Evolutionary conservation across 2,113 vertebrate species (phyloP).

Genomic region (Rhinopomastus cyanomelas): DNA sequence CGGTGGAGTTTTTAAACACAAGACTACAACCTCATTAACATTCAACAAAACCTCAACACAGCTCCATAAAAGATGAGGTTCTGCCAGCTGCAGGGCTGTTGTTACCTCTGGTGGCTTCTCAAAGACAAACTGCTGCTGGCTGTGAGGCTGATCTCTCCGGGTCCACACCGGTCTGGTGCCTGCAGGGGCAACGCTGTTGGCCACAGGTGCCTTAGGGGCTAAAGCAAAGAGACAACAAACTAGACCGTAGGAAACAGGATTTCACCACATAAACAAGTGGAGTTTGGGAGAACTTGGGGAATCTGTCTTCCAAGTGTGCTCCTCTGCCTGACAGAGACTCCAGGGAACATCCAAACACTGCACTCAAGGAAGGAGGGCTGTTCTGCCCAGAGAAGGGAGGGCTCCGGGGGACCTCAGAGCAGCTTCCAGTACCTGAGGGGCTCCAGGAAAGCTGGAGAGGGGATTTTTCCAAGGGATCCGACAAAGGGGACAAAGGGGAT

Average conservation of each 20-base stretch:
- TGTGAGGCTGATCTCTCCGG: constrained; percentile 44
- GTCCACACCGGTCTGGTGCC: constrained; percentile 60
- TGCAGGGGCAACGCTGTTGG: neutral
- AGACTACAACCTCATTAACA: neutral
- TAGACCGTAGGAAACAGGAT: neutral
- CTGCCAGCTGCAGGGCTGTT: neutral
- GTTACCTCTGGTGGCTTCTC: constrained; percentile 75
- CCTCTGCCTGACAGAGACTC: no score
- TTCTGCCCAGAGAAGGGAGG: no score
- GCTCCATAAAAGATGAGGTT: neutral
- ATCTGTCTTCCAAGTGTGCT: no score
- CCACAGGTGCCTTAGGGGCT: constrained; percentile 32
- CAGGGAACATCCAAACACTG: no score
- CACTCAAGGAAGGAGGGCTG: no score
- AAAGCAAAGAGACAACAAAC: neutral
- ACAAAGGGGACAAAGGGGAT: no score
- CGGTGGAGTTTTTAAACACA: neutral
- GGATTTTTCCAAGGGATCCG: no score
- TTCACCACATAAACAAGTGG: neutral
- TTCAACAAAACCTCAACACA: no score
- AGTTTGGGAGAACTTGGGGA: no score
- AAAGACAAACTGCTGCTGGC: constrained; percentile 80
- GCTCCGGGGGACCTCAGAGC: no score
- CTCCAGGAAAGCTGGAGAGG: no score
- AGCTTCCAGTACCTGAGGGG: no score